Conservation (phyloP, 1,140 invertebrate genomes). For the Hycleus cichorii region DNA sequence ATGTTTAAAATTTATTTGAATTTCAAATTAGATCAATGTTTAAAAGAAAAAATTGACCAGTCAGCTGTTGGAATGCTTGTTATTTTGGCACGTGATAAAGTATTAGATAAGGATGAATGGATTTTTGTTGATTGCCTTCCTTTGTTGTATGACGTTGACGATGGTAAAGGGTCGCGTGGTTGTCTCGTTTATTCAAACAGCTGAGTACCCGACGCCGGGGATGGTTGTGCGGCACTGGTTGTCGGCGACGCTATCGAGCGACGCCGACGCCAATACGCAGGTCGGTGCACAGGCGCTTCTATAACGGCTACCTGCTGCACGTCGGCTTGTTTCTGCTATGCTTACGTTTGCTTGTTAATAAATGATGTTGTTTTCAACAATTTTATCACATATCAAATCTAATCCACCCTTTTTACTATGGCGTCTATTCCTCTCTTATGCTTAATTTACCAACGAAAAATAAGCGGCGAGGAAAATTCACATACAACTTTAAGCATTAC, state of each 20-base stretch:
- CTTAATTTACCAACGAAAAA: too few relatives aligned
- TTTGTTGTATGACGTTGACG: not conserved
- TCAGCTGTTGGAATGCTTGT: not conserved
- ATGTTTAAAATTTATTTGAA: too few relatives aligned
- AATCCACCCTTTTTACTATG: not conserved
- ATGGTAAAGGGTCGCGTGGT: conserved; percentile 25
- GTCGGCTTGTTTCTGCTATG: conserved; percentile 16
- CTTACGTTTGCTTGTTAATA: conserved; percentile 22
- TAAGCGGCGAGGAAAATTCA: too few relatives aligned
- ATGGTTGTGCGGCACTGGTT: conserved; percentile 40
- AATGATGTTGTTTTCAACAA: conserved; percentile 28
- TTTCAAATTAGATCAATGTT: too few relatives aligned
- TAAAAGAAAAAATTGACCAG: not conserved
- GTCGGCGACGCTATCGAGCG: conserved; percentile 39
- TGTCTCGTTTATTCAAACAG: conserved; percentile 25
- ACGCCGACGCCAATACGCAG: conserved; percentile 38
- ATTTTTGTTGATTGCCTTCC: not conserved
- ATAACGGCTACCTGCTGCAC: conserved; percentile 38
- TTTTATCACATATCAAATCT: conserved; percentile 23
- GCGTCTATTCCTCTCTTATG: too few relatives aligned
- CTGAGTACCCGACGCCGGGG: conserved; percentile 38
- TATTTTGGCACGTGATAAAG: not conserved
- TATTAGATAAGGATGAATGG: not conserved
- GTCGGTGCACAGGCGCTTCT: conserved; percentile 31
- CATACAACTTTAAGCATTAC: too few relatives aligned